phyloP scores from a whole-genome alignment of 2,888 invertebrate genomes.

The Yponomeuta cagnagella region DNA sequence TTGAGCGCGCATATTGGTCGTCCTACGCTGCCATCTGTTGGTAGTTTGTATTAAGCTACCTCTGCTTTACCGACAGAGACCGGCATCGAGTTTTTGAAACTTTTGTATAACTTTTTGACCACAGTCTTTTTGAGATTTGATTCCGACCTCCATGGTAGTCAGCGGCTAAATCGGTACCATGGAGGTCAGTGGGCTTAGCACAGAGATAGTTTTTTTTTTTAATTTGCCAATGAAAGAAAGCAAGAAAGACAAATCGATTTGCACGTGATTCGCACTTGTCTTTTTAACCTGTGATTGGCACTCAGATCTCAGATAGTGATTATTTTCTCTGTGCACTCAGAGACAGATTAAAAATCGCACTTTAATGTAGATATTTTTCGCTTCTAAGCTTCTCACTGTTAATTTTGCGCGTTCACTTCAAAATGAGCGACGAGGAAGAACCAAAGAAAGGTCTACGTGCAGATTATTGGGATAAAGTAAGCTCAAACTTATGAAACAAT shows the following conservation, averaged over 20 bases:
- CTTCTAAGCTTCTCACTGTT: no score
- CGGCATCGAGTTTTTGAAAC: not conserved
- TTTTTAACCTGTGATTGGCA: no score
- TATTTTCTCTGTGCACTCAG: no score
- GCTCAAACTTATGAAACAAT: not conserved
- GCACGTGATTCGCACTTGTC: not conserved
- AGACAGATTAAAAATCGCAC: not conserved
- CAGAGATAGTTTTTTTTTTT: no score
- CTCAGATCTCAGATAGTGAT: no score
- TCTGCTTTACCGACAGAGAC: constrained; percentile 2
- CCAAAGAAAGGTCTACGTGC: not conserved
- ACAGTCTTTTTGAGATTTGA: no score
- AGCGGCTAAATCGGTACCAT: no score
- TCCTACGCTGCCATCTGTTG: constrained; percentile 45
- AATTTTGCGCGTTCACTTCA: not conserved
- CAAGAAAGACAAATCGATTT: not conserved
- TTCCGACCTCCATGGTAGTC: no score
- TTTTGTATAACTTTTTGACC: not conserved
- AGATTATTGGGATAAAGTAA: not conserved
- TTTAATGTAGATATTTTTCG: no score
- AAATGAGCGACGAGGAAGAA: not conserved
- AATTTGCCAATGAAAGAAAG: not conserved
- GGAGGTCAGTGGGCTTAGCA: no score
- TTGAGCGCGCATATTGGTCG: constrained; percentile 41
- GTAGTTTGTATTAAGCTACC: not conserved